A percentile compares a stretch with the other conserved stretches of the same genome.
Conservation (phyloP, 2,113 vertebrate genomes). For the Ancistrus triradiatus region DNA sequence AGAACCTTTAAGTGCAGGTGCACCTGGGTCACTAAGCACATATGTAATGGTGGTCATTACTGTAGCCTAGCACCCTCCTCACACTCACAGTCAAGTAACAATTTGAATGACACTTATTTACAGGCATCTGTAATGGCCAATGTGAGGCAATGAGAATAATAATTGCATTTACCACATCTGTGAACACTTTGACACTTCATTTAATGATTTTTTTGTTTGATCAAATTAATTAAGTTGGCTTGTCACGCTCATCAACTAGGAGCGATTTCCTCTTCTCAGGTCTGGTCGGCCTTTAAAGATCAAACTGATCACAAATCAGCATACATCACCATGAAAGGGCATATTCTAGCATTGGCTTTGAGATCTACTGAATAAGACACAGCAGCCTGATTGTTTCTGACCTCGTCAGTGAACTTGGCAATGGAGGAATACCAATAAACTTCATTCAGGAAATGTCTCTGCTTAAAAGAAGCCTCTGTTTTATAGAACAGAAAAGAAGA, state of each 20-base stretch:
- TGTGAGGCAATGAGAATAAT: neutral
- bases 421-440: conserved; percentile 62
- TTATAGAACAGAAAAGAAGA: conserved; percentile 38
- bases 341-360: conserved; percentile 20
- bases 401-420: conserved; percentile 54
- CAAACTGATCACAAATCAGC: conserved; percentile 23
- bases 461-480: conserved; percentile 48
- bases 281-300: conserved; percentile 13
- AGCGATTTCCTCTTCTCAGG: neutral
- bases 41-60: too few relatives aligned
- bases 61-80: too few relatives aligned
- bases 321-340: conserved; percentile 6
- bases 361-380: conserved; percentile 33
- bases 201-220: neutral
- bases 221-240: neutral
- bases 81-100: too few relatives aligned
- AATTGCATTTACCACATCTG: neutral
- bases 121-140: neutral
- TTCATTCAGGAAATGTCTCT: conserved; percentile 48
- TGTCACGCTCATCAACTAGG: conserved; percentile 3
- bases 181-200: conserved; percentile 1
- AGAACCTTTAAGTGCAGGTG: too few relatives aligned
- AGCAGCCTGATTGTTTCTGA: conserved; percentile 35
- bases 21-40: too few relatives aligned
- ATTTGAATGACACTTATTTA: too few relatives aligned